Evolutionary conservation across 2,797 vertebrate genomes (phyloP), one percentile per base, ranked within the genome.

Genomic region (Cygnus olor): DNA sequence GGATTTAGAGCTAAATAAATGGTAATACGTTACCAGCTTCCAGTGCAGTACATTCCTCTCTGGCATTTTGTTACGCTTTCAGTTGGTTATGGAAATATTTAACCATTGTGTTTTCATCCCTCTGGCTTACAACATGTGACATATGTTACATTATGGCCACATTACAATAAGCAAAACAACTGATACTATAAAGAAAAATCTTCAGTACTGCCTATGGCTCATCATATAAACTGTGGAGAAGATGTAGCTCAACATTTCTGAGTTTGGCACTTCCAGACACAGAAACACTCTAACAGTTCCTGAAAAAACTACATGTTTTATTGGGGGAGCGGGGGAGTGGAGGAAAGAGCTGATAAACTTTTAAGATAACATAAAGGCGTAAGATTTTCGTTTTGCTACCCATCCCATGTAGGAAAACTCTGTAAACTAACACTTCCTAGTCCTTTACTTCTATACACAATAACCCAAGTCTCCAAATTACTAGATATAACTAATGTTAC

Each of bases 281-380:
- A 92, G 19, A 94, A 58, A 80, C 90, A 80, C 14, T 18, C 3
- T 57, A 78, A 78, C 8, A 44, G 53, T 80, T 28, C 38, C 49
- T 87, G 72, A 80, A 95, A 92, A 73, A 86, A 81, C 1, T 51
- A 65, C 10, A 4, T 36, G 6, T 64, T 94, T 96, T 95, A 95
- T 93, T 95, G 79, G 42, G 30, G 13, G 86, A 25, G 90, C 17
- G 25, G 60, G 80, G 32, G 30, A 88, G 68, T 19, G 47, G 53
- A 84, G 6, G 4, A 79, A 82, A 72, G 13, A 45, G 63, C 30
- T 90, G 80, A 53, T 0, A 80, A 56, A 78, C 20, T 80, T 58
- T 74, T 78, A 74, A 78, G 69, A 21, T 53, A 87, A 94, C 17
- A 53, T n/a, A 77, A 63, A 90, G 68, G 70, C 24, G 1, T 44